Conservation (phyloP, 2,888 invertebrate species). For the Eulithis prunata region DNA sequence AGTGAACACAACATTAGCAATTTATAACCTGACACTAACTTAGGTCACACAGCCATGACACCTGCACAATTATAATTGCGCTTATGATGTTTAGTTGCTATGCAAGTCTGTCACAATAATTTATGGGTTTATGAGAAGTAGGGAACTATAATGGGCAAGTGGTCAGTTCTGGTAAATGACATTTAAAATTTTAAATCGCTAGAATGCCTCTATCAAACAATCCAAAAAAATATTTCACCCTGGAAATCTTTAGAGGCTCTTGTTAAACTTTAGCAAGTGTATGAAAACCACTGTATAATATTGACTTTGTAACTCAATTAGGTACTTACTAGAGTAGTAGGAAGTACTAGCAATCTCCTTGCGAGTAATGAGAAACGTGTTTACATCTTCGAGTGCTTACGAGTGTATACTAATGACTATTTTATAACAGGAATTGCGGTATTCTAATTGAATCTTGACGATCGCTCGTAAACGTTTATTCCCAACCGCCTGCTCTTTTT, state of each 20-base stretch:
- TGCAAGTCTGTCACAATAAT: not conserved
- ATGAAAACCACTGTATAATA: too few species aligned
- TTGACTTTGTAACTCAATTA: too few species aligned
- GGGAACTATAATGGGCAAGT: not conserved
- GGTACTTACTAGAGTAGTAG: not conserved
- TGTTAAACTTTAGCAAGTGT: too few species aligned
- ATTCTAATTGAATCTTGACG: conserved; percentile 41
- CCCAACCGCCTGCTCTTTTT: conserved; percentile 14
- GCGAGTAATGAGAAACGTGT: conserved; percentile 2
- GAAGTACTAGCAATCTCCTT: not conserved
- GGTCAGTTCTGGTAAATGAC: too few species aligned
- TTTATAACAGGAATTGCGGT: conserved; percentile 26
- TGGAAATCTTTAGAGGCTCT: too few species aligned
- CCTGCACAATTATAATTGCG: conserved; percentile 19
- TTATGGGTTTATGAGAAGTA: not conserved
- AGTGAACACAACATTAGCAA: conserved; percentile 53
- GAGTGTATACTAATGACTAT: conserved; percentile 4
- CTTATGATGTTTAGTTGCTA: conserved; percentile 17
- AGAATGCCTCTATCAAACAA: too few species aligned
- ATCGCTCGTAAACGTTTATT: conserved; percentile 33
- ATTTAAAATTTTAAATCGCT: too few species aligned
- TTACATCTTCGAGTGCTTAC: not conserved
- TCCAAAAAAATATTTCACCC: too few species aligned
- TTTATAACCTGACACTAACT: conserved; percentile 44
- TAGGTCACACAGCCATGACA: conserved; percentile 16